Evolutionary conservation across 2,797 vertebrate genomes (phyloP), one percentile per base, ranked within the genome.

Genomic region (Paedocypris micromegethes): DNA sequence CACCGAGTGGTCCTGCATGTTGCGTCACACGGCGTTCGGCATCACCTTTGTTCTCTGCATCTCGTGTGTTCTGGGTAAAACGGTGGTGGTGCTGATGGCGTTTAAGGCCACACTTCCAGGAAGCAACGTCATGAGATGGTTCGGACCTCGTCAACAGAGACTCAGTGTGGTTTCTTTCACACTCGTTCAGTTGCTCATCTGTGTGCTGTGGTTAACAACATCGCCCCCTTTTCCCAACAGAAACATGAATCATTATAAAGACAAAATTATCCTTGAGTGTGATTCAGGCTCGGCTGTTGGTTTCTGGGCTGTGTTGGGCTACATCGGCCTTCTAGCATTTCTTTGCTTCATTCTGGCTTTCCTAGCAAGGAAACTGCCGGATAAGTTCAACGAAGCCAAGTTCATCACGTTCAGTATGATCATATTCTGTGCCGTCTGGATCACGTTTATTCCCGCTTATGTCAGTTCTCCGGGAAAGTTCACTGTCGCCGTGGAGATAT

Each of bases 101-200:
- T 75, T 75, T 55, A 68, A 65, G 40, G 74, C 69, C 45, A 75
- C 69, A 68, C 72, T 73, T 56, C 72, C 72, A 74, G 63, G 64
- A 42, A 77, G 68, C 64, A 59, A 77, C 60, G 72, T 74, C 4
- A 77, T 76, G 75, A 76, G 73, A 69, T 73, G 75, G 62, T 76
- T 76, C 70, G 70, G 75, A 23, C 75, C 75, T 66, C 61, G 58
- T 60, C 74, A 73, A 8, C 74, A 76, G 44, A 65, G 74, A 66
- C 58, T 76, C 66, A 76, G 74, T 70, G 74, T 76, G 37, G 39
- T 76, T 70, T 61, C 43, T 4, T 74, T 74, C 59, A 74, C 72
- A 44, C 72, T 74, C 9, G 60, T 74, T n/a, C 66, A 70, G 55
- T 56, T 74, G 9, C 40, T 74, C 37, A 69, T 74, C 44, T 74